Conservation (phyloP, 2,888 invertebrate genomes). For the Lymantria monacha region DNA sequence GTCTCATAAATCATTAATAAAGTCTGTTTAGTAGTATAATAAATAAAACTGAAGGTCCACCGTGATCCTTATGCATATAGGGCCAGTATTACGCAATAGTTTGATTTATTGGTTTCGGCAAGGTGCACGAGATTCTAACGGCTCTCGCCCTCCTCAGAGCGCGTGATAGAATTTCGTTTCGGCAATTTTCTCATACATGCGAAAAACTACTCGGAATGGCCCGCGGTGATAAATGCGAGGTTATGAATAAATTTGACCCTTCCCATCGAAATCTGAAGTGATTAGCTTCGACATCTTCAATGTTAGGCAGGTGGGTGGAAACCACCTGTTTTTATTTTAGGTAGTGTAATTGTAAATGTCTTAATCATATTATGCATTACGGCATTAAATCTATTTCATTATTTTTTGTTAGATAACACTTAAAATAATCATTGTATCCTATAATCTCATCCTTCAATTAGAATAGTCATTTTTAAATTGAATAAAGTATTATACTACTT, state of each 20-base stretch:
- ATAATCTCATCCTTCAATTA: no score
- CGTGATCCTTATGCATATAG: conserved; percentile 73
- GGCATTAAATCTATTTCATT: no score
- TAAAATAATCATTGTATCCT: no score
- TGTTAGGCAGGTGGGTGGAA: conserved; percentile 52
- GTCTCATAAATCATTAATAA: conserved; percentile 61
- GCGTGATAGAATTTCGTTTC: conserved; percentile 69
- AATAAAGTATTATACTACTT: no score
- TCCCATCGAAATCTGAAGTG: conserved; percentile 65
- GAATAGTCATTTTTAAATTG: no score
- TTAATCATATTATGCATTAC: neutral
- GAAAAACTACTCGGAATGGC: conserved; percentile 69
- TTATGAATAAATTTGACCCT: conserved; percentile 76
- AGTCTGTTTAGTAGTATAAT: conserved; percentile 71
- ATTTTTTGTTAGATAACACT: no score
- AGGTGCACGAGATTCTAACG: conserved; percentile 74
- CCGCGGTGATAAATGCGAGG: conserved; percentile 73
- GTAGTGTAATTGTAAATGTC: conserved; percentile 23
- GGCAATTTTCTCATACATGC: conserved; percentile 71
- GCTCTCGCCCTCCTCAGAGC: conserved; percentile 53
- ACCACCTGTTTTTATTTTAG: conserved; percentile 39
- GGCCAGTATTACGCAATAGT: conserved; percentile 75
- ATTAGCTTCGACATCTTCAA: conserved; percentile 67
- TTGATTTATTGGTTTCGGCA: conserved; percentile 78
- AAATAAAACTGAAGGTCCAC: conserved; percentile 67